These are phyloP conservation scores for Genyomyrus donnyi DNA, from an alignment of 2,113 vertebrate genomes.

Conservation along the genomic window DNA sequence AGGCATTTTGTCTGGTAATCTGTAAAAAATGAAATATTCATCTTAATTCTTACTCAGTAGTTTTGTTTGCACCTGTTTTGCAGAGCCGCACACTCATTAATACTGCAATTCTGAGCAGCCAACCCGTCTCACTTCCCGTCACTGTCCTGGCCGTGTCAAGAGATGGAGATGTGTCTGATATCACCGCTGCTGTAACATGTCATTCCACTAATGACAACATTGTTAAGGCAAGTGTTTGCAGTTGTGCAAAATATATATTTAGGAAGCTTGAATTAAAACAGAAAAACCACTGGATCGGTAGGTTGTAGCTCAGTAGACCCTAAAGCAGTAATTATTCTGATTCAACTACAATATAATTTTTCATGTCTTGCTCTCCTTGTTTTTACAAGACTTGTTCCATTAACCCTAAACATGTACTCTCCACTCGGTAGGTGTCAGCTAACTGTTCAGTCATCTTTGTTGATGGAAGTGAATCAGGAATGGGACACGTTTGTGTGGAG, in stretches of 20 bases:
- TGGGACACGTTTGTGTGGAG: slow-evolving; percentile 68
- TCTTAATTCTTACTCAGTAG: background rate
- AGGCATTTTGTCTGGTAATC: background rate
- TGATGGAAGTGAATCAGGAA: slow-evolving; percentile 82
- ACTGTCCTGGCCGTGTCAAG: slow-evolving; percentile 71
- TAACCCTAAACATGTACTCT: background rate
- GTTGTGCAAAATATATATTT: background rate
- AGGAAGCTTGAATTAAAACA: background rate
- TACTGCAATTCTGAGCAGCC: slow-evolving; percentile 79
- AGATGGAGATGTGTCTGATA: slow-evolving; percentile 64
- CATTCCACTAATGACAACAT: slow-evolving; percentile 73
- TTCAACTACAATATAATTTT: background rate
- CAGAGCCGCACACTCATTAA: slow-evolving; percentile 68
- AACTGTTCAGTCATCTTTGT: slow-evolving; percentile 81
- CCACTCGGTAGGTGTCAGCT: slow-evolving; percentile 71
- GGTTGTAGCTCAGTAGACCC: background rate
- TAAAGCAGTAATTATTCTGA: background rate
- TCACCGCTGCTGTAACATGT: slow-evolving; percentile 72
- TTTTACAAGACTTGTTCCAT: background rate
- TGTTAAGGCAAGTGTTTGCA: slow-evolving; percentile 68
- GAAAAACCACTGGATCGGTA: background rate
- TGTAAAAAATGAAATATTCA: background rate
- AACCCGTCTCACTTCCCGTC: slow-evolving; percentile 74
- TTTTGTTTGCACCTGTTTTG: background rate
- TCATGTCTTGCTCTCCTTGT: background rate